Percentiles rank a stretch among this genome's conserved stretches.
Conservation (phyloP, 2,888 invertebrate genomes). For the Ochropleura plecta region DNA sequence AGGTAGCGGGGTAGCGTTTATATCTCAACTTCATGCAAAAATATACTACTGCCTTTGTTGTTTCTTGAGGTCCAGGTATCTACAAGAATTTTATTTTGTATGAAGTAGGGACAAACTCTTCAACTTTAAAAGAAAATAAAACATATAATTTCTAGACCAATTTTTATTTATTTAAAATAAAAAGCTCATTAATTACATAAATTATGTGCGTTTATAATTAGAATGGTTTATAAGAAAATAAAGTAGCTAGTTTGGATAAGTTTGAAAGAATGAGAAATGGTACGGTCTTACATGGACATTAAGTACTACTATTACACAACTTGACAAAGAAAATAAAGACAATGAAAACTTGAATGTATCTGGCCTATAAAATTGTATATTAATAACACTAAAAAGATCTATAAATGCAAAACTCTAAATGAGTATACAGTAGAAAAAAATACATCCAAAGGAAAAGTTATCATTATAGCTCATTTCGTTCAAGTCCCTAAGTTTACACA, state of each 20-base stretch:
- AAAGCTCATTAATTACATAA: slow-evolving; percentile 89
- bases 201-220: slow-evolving; percentile 88
- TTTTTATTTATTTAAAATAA: slow-evolving; percentile 87
- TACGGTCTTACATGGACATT: slow-evolving; percentile 84
- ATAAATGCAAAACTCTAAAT: slow-evolving; percentile 90
- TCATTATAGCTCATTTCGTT: slow-evolving; percentile 87
- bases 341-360: slow-evolving; percentile 71
- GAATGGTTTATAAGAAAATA: slow-evolving; percentile 78
- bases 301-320: slow-evolving; percentile 82
- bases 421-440: slow-evolving; percentile 89
- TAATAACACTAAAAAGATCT: slow-evolving; percentile 87
- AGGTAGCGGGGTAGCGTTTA: not conserved
- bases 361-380: slow-evolving; percentile 85
- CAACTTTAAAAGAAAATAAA: slow-evolving; percentile 55
- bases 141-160: slow-evolving; percentile 79
- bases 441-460: slow-evolving; percentile 86
- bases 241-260: slow-evolving; percentile 71
- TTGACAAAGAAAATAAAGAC: slow-evolving; percentile 70
- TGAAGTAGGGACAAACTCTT: not conserved
- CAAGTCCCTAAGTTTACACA: slow-evolving; percentile 87
- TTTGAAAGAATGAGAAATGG: slow-evolving; percentile 79
- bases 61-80: not conserved
- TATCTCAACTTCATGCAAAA: not conserved
- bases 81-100: not conserved
- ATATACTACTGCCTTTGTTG: not conserved